Evolutionary conservation across 2,888 invertebrate species (phyloP).

Genomic region (Mesoligia furuncula): DNA sequence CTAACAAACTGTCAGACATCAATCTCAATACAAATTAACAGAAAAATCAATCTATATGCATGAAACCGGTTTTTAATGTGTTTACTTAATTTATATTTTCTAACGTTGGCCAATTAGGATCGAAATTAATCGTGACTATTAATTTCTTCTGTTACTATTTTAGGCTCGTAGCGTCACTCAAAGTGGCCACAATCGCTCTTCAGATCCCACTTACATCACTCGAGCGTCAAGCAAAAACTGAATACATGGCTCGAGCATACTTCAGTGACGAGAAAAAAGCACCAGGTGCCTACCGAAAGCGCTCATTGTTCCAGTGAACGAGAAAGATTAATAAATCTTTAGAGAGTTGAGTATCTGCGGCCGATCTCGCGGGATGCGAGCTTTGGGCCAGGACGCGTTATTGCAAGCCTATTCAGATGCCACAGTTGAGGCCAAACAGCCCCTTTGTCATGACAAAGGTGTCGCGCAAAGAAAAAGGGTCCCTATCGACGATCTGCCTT

Average conservation of each 20-base stretch:
- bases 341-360: conserved; percentile 87
- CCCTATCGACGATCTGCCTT: conserved; percentile 89
- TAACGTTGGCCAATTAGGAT: conserved; percentile 58
- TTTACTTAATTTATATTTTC: conserved; percentile 58
- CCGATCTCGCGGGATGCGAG: conserved; percentile 89
- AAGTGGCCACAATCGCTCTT: conserved; percentile 77
- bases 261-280: conserved; percentile 85
- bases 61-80: conserved; percentile 55
- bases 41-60: conserved; percentile 52
- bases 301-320: conserved; percentile 88
- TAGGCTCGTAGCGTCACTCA: conserved; percentile 54
- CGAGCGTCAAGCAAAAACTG: conserved; percentile 82
- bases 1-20: conserved; percentile 55
- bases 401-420: conserved; percentile 90
- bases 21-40: conserved; percentile 58
- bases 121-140: conserved; percentile 47
- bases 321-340: conserved; percentile 90
- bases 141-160: conserved; percentile 54
- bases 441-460: conserved; percentile 90
- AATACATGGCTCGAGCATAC: conserved; percentile 81
- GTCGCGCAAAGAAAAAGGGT: conserved; percentile 90
- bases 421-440: conserved; percentile 89
- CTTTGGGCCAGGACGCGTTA: conserved; percentile 87
- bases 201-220: conserved; percentile 79
- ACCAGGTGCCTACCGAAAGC: conserved; percentile 89